Evolutionary conservation across 2,113 vertebrate species (phyloP), one percentile per base, ranked within the genome.

Genomic region (human): DNA sequence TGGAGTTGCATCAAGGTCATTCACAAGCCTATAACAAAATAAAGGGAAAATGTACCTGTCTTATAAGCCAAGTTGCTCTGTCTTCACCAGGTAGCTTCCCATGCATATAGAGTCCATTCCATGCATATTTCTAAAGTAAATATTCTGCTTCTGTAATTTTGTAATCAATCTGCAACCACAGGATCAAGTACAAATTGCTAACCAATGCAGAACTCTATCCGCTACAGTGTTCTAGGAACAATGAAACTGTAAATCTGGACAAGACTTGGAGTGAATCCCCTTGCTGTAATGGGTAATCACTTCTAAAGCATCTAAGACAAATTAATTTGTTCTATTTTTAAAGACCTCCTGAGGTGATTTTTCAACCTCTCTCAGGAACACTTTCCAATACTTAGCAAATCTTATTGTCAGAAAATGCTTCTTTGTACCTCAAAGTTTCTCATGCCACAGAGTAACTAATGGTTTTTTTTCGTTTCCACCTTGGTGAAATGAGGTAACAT

Each of bases 151-250:
- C 84, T 95, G 90, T 93, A 95, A 79, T 96, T 59, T 96, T 87
- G 80, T 97, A 86, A 81, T 94, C 90, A 95, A 0, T 90, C 73
- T 98, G 59, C 17, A 93, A 89, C 94, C 40, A 89, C 61, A 94
- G 96, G 97, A 96, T 95, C 55, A 95, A 68, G 43, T 90, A 18
- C 68, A 98, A 87, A 76, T 97, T 97, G 94, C 92, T 93, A 97
- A 87, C 43, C 79, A 83, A 87, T 0, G 5, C 70, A 72, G 93
- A 59, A 82, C 72, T 92, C 38, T 94, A 40, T 76, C 96, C 94
- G 81, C n/a, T 88, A 30, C 1, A 16, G 20, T 55, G 61, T 52
- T 84, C 92, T 76, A 0, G 75, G 83, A 96, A 85, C 94, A 85
- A 81, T 61, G 81, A 75, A 92, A n/a, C 79, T 93, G 68, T 57